phyloP scores from a whole-genome alignment of 1,140 invertebrate genomes.

The Drosophila hydei region DNA sequence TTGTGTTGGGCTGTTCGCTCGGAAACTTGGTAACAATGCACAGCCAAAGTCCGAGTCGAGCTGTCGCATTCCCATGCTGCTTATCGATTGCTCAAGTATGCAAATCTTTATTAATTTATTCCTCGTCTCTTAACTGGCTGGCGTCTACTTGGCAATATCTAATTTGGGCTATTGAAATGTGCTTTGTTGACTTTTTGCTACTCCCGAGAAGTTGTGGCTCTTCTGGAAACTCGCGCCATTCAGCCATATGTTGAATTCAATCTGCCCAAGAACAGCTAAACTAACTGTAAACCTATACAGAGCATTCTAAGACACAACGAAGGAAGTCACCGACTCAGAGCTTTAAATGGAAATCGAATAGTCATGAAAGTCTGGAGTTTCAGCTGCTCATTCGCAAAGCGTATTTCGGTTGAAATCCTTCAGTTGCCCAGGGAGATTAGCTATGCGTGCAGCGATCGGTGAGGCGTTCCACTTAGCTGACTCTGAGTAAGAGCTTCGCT shows the following conservation, averaged over 20 bases:
- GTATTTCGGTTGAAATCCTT: neutral
- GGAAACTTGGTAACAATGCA: slow-evolving; percentile 33
- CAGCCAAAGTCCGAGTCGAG: slow-evolving; percentile 6
- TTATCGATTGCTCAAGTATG: slow-evolving; percentile 63
- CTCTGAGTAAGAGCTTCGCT: neutral
- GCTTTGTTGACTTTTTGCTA: neutral
- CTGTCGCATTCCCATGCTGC: slow-evolving; percentile 32
- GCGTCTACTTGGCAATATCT: slow-evolving; percentile 8
- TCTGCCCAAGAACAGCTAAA: slow-evolving; percentile 45
- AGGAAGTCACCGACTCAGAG: neutral
- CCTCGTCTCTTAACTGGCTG: slow-evolving; percentile 46
- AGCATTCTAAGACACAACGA: slow-evolving; percentile 4
- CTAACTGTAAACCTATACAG: slow-evolving; percentile 61
- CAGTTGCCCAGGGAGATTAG: neutral
- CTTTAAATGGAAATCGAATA: neutral
- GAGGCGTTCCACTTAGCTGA: slow-evolving; percentile 26
- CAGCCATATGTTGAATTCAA: too few relatives aligned
- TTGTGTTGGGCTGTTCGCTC: slow-evolving; percentile 31
- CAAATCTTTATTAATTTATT: slow-evolving; percentile 71
- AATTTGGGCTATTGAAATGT: neutral
- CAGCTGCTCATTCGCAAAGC: neutral
- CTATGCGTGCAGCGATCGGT: neutral
- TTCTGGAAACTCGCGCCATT: too few relatives aligned
- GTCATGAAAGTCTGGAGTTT: neutral
- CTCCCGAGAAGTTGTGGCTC: slow-evolving; percentile 21